Percentiles rank a stretch among this genome's conserved stretches.
These are phyloP conservation scores for Nesogale talazaci DNA, from an alignment of 2,113 vertebrate species.

Conservation along the genomic window DNA sequence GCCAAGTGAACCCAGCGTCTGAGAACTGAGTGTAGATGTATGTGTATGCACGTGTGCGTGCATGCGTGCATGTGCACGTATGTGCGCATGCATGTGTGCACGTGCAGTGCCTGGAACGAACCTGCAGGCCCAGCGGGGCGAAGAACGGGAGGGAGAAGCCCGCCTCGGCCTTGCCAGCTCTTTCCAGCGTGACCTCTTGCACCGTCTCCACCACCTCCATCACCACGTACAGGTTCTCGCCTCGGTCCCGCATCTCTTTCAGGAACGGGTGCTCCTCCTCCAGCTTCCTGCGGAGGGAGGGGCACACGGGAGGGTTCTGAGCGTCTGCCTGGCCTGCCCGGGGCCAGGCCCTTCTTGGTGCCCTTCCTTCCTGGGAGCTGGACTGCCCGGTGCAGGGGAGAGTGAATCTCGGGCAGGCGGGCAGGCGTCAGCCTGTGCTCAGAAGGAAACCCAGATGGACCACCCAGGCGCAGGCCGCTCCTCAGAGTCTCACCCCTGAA, in stretches of 20 bases:
- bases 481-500: constrained; percentile 5
- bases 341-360: neutral
- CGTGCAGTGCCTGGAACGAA: too few species aligned
- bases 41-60: neutral
- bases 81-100: neutral
- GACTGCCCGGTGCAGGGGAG: neutral
- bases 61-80: neutral
- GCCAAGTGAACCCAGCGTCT: neutral
- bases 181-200: constrained; percentile 71
- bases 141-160: constrained; percentile 62
- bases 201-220: constrained; percentile 74
- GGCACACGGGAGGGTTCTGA: accelerated
- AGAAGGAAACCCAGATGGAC: neutral
- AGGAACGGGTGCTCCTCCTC: constrained; percentile 75
- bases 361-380: neutral
- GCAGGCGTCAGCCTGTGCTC: neutral
- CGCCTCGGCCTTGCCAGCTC: constrained; percentile 37
- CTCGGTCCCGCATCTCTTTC: constrained; percentile 65
- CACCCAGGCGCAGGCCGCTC: neutral
- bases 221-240: constrained; percentile 74
- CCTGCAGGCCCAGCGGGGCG: constrained; percentile 67
- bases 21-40: neutral
- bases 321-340: accelerated
- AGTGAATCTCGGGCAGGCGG: neutral
- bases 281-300: constrained; percentile 70